Evolutionary conservation across 2,888 invertebrate genomes (phyloP), one percentile per base, ranked within the genome.

Genomic region (Dioctria linearis): DNA sequence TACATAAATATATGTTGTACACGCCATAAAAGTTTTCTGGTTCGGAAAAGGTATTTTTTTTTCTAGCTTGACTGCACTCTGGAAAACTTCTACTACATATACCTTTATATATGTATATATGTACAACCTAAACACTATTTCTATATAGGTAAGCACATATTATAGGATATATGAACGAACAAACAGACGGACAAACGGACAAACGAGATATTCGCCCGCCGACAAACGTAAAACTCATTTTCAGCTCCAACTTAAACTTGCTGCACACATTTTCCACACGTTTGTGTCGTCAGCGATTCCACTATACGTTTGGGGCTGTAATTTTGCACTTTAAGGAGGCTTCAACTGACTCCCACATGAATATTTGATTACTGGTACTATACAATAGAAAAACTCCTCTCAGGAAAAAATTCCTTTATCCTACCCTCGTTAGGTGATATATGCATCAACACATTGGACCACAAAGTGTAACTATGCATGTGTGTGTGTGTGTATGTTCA

Each of bases 291-390:
- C 67, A 69, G 79, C 79, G 49, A 59, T 79, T 71, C 69, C 46
- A 39, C 39, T 13, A 54, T 63, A 9, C 9, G 9, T n/a, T 4
- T 43, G 37, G 67, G 37, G 61, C 80, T 71, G 61, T 80, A 80
- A 71, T 80, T 80, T 80, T 46, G 51, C 51, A 71, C 71, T 80
- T 71, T 73, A 71, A 13, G 63, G 49, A 51, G 71, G 59, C 63
- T 63, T 46, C 40, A 78, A 5, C 51, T 66, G 37, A 66, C 78
- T 69, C 71, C 71, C 65, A 69, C 71, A 73, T 80, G 80, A 80
- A 80, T 80, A 80, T 80, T 80, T 69, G 71, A 80, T 80, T 80
- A 25, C 25, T 25, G 25, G 25, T 25, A 25, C 25, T 25, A n/a
- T n/a, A 73, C 71, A 63, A 49, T 43, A 49, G 61, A 43, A 49